phyloP scores from a whole-genome alignment of 2,888 invertebrate species.

The Phorcus lineatus region DNA sequence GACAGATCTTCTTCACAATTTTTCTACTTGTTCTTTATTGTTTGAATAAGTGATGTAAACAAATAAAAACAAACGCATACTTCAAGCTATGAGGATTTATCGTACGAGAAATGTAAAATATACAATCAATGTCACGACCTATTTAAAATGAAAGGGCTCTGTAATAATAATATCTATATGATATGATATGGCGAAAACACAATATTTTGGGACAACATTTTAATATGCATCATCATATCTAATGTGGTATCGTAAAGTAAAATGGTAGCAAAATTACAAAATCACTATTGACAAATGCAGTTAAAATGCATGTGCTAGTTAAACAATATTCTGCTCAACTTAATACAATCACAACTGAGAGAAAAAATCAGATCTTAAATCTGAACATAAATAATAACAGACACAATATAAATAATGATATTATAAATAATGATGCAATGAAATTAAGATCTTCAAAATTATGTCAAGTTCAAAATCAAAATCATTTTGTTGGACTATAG shows the following conservation, averaged over 20 bases:
- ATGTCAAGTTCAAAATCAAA: too few species aligned
- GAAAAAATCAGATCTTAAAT: too few species aligned
- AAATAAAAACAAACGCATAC: constrained; percentile 16
- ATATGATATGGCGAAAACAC: constrained; percentile 30
- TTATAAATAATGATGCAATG: too few species aligned
- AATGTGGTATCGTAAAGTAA: constrained; percentile 2
- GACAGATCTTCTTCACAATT: too few species aligned
- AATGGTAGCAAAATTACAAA: constrained; percentile 14
- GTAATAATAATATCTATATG: constrained; percentile 30
- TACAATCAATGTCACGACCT: constrained; percentile 17
- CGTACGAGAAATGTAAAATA: constrained; percentile 13
- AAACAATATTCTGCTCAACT: too few species aligned
- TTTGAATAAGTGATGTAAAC: constrained; percentile 7
- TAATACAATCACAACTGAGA: too few species aligned
- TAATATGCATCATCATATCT: background rate
- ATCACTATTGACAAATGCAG: background rate
- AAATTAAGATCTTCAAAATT: too few species aligned
- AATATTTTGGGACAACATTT: constrained; percentile 5
- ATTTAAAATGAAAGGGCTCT: constrained; percentile 28
- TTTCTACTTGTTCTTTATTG: too few species aligned
- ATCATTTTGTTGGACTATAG: too few species aligned
- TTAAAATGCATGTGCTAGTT: too few species aligned
- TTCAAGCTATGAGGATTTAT: constrained; percentile 26
- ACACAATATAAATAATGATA: too few species aligned
- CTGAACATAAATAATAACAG: too few species aligned